Evolutionary conservation across 2,113 vertebrate genomes (phyloP), one percentile per base, ranked within the genome.

Genomic region (Rhynchomys soricoides): DNA sequence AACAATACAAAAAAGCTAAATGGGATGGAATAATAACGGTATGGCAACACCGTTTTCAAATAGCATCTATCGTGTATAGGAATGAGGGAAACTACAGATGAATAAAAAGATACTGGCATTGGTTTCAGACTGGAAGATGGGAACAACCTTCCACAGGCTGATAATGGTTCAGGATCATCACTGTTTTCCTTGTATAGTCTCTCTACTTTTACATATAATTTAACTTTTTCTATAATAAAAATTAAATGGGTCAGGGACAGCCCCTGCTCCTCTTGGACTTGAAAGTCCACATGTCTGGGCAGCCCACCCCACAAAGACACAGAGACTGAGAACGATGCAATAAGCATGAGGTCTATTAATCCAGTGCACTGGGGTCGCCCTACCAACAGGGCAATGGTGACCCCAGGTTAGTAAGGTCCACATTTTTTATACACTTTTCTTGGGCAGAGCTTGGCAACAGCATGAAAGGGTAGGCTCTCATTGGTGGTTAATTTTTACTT

Each of bases 221-320:
- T 93, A 15, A 95, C 8, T 52, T 89, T 78, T 79, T n/a, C 90
- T 64, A 73, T 37, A 82, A 87, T 68, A 62, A 93, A 74, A 92
- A 83, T 75, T 75, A 88, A 68, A 37, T 68, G 31, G 34, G 66
- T 37, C 31, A 16, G 66, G 31, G 66, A 34, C 15, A 68, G 12
- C 66, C 13, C 66, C 66, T 37, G 4, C 66, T 64, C n/a, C n/a
- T n/a, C n/a, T n/a, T n/a, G n/a, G n/a, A n/a, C n/a, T n/a, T n/a
- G n/a, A n/a, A n/a, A n/a, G n/a, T n/a, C n/a, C n/a, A n/a, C n/a
- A n/a, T n/a, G n/a, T n/a, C n/a, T n/a, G n/a, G n/a, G n/a, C n/a
- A n/a, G n/a, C n/a, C n/a, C n/a, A n/a, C n/a, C n/a, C n/a, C n/a
- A n/a, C n/a, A n/a, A n/a, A n/a, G n/a, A n/a, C n/a, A n/a, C n/a